Conservation (phyloP, 2,888 invertebrate species). For the Rutpela maculata region DNA sequence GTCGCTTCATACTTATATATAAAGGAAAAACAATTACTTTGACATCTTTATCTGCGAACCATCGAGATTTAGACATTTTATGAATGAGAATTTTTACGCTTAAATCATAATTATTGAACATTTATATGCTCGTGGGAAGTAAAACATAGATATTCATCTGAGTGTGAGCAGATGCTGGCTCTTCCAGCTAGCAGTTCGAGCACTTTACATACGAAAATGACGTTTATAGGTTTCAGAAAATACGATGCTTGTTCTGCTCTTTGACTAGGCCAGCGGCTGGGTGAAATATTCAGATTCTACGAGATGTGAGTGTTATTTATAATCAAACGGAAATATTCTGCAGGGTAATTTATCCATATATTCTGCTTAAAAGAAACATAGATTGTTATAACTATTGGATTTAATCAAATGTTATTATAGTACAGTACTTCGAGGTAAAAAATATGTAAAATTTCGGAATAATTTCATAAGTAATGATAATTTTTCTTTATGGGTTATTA, state of each 20-base stretch:
- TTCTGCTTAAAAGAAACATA: too few relatives aligned
- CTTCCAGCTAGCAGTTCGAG: constrained; percentile 46
- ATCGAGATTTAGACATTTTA: constrained; percentile 18
- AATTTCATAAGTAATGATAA: too few relatives aligned
- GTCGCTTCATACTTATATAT: not conserved
- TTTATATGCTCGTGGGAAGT: constrained; percentile 61
- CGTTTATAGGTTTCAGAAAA: constrained; percentile 60
- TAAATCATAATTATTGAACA: constrained; percentile 64
- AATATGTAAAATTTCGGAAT: too few relatives aligned
- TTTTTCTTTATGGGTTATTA: too few relatives aligned
- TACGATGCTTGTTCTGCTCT: constrained; percentile 46
- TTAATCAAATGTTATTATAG: too few relatives aligned
- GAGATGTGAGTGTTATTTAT: not conserved
- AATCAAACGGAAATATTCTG: not conserved
- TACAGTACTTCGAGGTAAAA: too few relatives aligned
- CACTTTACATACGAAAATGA: constrained; percentile 60
- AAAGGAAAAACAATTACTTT: not conserved
- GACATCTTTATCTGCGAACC: not conserved
- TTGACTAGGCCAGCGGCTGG: constrained; percentile 2
- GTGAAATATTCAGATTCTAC: not conserved
- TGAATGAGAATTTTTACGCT: constrained; percentile 21
- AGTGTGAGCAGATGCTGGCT: constrained; percentile 58
- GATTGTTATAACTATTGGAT: too few relatives aligned
- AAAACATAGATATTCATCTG: constrained; percentile 63
- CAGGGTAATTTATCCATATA: too few relatives aligned